Evolutionary conservation across 2,113 vertebrate species (phyloP).

Genomic region (Emydocephalus ijimae): DNA sequence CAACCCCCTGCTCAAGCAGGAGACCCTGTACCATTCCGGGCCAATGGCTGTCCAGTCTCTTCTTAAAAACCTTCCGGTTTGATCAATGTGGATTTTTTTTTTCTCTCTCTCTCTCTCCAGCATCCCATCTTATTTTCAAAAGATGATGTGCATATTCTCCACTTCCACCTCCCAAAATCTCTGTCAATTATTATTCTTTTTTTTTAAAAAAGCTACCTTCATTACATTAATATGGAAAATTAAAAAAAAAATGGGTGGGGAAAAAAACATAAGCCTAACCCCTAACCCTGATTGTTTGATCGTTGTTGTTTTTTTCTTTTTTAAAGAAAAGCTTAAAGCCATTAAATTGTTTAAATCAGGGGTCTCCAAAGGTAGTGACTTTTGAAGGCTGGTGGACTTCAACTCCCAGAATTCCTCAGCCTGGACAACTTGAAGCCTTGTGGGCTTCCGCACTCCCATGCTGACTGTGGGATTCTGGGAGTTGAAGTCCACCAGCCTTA

Average conservation of each 20-base stretch:
- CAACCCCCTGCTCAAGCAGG: neutral
- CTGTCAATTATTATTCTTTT: constrained; percentile 73
- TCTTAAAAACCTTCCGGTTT: constrained; percentile 21
- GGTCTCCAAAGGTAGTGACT: neutral
- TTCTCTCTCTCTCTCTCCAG: neutral
- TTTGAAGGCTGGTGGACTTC: neutral
- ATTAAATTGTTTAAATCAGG: constrained; percentile 61
- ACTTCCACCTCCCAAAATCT: neutral
- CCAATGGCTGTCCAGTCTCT: neutral
- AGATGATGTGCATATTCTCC: neutral
- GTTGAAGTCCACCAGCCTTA: neutral
- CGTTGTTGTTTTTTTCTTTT: constrained; percentile 46
- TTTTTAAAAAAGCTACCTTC: constrained; percentile 61
- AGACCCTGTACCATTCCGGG: neutral
- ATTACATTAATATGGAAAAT: constrained; percentile 75
- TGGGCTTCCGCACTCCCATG: neutral
- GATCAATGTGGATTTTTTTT: constrained; percentile 46
- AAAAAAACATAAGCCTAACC: constrained; percentile 52
- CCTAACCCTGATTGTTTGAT: neutral
- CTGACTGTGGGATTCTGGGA: neutral
- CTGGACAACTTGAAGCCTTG: neutral
- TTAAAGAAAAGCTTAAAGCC: constrained; percentile 66
- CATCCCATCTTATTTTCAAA: constrained; percentile 39
- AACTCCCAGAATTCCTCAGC: neutral
- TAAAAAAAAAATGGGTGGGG: neutral